Conservation (phyloP, 2,797 vertebrate species). For the Anniella stebbinsi region DNA sequence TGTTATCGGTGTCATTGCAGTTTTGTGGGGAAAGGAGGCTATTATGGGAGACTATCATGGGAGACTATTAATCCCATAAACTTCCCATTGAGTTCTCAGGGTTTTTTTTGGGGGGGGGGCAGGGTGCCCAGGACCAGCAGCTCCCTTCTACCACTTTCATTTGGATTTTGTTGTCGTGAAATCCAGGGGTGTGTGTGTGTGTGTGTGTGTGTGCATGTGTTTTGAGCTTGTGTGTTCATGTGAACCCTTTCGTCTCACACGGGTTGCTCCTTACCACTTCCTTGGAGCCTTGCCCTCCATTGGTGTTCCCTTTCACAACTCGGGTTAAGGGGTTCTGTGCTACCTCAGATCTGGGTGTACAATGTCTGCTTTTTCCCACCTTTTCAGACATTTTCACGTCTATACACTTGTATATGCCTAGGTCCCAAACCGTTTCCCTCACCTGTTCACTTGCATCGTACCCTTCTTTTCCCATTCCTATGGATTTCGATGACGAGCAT, state of each 20-base stretch:
- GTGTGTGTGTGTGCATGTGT: neutral
- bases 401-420: neutral
- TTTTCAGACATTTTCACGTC: neutral
- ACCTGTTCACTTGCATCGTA: neutral
- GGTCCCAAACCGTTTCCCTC: neutral
- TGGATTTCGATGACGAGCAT: neutral
- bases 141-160: neutral
- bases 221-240: no score
- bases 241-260: no score
- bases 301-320: neutral
- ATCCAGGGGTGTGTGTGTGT: neutral
- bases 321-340: neutral
- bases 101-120: neutral
- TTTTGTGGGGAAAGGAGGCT: neutral
- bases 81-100: neutral
- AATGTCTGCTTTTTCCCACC: no score
- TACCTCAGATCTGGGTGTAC: neutral
- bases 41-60: no score
- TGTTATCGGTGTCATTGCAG: neutral
- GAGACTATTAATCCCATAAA: neutral
- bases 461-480: neutral
- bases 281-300: neutral
- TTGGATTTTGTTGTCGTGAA: neutral
- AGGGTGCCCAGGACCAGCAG: no score
- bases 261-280: neutral